Base-by-base conservation (phyloP, 2,888 invertebrate genomes). In the Callimorpha dominula region DNA sequence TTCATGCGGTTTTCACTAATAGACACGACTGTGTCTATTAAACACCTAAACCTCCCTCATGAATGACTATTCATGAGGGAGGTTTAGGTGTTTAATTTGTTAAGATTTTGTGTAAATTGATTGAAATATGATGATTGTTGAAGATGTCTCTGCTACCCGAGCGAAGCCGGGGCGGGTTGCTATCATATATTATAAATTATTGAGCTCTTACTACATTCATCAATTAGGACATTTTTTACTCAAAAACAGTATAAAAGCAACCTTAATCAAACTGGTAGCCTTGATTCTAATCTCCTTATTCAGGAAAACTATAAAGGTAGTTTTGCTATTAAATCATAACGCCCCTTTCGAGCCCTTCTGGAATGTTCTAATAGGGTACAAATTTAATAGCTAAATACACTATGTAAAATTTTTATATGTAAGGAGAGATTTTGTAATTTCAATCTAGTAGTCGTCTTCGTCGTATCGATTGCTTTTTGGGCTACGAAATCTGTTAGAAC, bases 391-490 rank as follows among this genome's bases (percentile, higher is more conserved):
- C 31, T 40, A 49, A 31, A 46, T 20, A 65, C 49, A 7, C 14
- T 49, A 50, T 66, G 40, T 52, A 66, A 66, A 66, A 4, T 66
- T 66, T 11, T 17, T 52, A 66, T 42, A 40, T 11, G 49, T 65
- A 31, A 31, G 5, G 52, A 11, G 57, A 57, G 4, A 17, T 57
- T 54, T 49, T 42, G 7, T 54, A 20, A 54, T 1, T 46, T 15
- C 31, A 49, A 8, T 67, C 40, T 65, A 71, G 50, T 74, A 80
- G 50, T 82, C 74, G 17, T 83, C 84, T 0, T 83, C 84, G 0
- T 83, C 63, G 11, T 49, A 83, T 73, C 77, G 46, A 67, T 63
- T 79, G 40, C 65, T 78, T 46, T 65, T 77, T 17, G 65, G 65
- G 60, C 68, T 78, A 54, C 70, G 75, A 6, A 50, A 78, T 68